Percentiles rank a stretch among this genome's conserved stretches.
These are phyloP conservation scores for Eurytoma californica DNA, from an alignment of 2,888 invertebrate species.

Conservation along the genomic window DNA sequence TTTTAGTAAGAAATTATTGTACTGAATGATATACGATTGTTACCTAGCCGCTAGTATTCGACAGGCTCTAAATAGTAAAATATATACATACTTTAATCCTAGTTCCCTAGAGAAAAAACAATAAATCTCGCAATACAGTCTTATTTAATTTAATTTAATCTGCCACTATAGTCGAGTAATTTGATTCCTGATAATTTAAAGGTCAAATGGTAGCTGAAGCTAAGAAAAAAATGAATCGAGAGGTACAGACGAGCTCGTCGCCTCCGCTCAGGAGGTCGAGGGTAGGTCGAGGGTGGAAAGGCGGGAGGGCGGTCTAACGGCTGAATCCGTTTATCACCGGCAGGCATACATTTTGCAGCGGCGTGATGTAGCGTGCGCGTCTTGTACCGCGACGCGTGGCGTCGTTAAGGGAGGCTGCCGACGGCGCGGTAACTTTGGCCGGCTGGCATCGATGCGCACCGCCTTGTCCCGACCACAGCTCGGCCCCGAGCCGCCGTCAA, in stretches of 20 bases:
- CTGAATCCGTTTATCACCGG: slow-evolving; percentile 68
- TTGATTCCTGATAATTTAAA: slow-evolving; percentile 24
- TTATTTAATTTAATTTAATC: no score
- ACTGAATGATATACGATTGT: no score
- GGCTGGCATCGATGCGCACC: neutral
- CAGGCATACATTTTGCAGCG: slow-evolving; percentile 69
- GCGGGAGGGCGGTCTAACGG: slow-evolving; percentile 42
- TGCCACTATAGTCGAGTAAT: neutral
- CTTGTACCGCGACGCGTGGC: slow-evolving; percentile 62
- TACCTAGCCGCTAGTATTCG: no score
- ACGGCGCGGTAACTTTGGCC: neutral
- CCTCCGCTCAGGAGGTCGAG: no score
- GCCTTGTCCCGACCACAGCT: neutral
- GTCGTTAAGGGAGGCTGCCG: slow-evolving; percentile 67
- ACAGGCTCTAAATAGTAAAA: no score
- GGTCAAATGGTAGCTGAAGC: neutral
- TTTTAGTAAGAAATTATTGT: no score
- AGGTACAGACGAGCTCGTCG: slow-evolving; percentile 8
- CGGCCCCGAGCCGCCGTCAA: neutral
- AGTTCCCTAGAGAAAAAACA: no score
- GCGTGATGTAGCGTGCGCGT: slow-evolving; percentile 62
- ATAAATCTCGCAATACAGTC: no score
- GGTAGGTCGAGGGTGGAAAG: slow-evolving; percentile 2
- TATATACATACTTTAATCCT: no score
- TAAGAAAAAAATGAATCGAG: neutral